phyloP scores from a whole-genome alignment of 2,797 vertebrate genomes.

The Lepus oiostolus region DNA sequence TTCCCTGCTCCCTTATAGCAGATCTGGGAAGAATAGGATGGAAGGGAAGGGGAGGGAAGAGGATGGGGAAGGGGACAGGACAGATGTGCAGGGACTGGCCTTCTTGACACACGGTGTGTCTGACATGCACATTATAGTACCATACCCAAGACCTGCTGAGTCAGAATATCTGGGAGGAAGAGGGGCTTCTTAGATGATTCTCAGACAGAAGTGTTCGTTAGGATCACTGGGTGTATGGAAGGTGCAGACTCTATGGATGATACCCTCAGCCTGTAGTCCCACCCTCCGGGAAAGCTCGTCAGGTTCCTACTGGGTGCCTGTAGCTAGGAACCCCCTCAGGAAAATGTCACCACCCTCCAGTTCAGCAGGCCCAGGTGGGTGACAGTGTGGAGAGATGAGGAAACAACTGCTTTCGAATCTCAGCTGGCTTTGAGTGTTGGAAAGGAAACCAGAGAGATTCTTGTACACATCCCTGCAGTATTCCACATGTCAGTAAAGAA shows the following conservation, averaged over 20 bases:
- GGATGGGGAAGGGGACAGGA: too few relatives aligned
- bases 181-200: neutral
- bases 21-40: too few relatives aligned
- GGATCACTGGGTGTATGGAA: neutral
- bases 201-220: neutral
- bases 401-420: neutral
- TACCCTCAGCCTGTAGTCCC: rapidly evolving
- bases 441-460: neutral
- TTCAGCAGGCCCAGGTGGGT: rapidly evolving
- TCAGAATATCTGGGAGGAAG: neutral
- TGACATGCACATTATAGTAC: neutral
- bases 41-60: too few relatives aligned
- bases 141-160: neutral
- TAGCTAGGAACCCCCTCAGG: too few relatives aligned
- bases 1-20: rapidly evolving
- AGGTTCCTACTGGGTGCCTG: rapidly evolving
- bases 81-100: neutral
- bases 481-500: neutral
- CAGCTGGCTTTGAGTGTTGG: neutral
- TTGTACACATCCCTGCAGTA: neutral
- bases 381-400: rapidly evolving
- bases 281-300: rapidly evolving
- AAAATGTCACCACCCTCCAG: neutral
- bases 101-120: rapidly evolving
- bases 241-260: rapidly evolving